Evolutionary conservation across 2,113 vertebrate species (phyloP).

Genomic region (Rattus rattus): DNA sequence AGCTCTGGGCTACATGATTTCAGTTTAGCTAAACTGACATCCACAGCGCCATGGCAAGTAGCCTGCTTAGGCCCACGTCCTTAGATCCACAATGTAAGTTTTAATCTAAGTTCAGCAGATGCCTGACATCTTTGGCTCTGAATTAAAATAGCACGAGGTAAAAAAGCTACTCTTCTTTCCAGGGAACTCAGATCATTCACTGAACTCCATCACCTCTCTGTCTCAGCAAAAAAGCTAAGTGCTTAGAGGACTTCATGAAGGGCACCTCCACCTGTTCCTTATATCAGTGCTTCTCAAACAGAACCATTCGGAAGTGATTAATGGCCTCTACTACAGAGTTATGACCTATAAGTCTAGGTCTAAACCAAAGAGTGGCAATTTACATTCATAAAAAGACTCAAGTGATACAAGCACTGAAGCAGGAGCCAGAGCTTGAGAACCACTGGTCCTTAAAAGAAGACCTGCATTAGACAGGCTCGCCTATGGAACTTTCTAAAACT

Average conservation of each 20-base stretch:
- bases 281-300: background rate
- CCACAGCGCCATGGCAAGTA: background rate
- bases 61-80: background rate
- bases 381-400: background rate
- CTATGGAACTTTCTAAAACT: background rate
- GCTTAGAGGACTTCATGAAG: background rate
- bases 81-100: background rate
- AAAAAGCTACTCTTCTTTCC: constrained; percentile 13
- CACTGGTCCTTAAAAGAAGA: background rate
- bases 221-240: background rate
- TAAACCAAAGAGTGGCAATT: background rate
- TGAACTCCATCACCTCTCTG: background rate
- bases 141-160: background rate
- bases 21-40: background rate
- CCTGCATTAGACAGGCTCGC: background rate
- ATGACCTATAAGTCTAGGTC: background rate
- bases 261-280: background rate
- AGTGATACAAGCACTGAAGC: background rate
- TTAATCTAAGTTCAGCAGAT: background rate
- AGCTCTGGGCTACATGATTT: background rate
- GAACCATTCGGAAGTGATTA: background rate
- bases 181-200: background rate
- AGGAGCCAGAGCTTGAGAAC: background rate
- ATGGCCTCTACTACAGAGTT: background rate
- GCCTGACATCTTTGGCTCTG: background rate